These are phyloP conservation scores for Calephelis nemesis DNA, from an alignment of 1,140 invertebrate genomes.

Conservation along the genomic window DNA sequence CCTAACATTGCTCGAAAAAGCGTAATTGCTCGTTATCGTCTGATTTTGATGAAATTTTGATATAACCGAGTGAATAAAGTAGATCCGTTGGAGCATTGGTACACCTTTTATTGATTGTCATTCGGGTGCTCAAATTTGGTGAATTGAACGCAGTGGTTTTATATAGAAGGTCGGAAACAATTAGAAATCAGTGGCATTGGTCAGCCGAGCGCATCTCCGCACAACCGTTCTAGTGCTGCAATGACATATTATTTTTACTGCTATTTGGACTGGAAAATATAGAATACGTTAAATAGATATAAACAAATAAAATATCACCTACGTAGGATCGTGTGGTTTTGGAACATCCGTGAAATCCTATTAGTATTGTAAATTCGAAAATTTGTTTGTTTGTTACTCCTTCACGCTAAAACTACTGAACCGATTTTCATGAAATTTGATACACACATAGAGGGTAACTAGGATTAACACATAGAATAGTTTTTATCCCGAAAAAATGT, in stretches of 20 bases:
- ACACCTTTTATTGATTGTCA: slow-evolving; percentile 48
- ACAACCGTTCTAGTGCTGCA: slow-evolving; percentile 46
- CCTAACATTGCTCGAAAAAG: no score
- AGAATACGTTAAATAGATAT: background rate
- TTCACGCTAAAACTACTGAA: no score
- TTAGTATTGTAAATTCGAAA: no score
- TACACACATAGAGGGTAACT: no score
- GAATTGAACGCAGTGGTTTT: slow-evolving; percentile 62
- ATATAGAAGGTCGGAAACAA: slow-evolving; percentile 74
- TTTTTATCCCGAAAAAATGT: no score
- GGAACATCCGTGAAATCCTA: no score
- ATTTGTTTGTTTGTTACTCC: no score
- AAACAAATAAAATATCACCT: no score
- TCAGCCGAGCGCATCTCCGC: slow-evolving; percentile 72
- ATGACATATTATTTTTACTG: slow-evolving; percentile 32
- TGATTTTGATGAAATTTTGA: background rate
- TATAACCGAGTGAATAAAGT: background rate
- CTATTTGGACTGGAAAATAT: slow-evolving; percentile 18
- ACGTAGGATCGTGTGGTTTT: no score
- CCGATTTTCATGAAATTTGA: no score
- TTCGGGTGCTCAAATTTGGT: slow-evolving; percentile 67
- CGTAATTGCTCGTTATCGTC: no score
- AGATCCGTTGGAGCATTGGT: slow-evolving; percentile 33
- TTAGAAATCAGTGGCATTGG: slow-evolving; percentile 74
- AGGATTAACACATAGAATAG: no score